Base-by-base conservation (phyloP, 2,888 invertebrate genomes). In the Melanargia galathea region DNA sequence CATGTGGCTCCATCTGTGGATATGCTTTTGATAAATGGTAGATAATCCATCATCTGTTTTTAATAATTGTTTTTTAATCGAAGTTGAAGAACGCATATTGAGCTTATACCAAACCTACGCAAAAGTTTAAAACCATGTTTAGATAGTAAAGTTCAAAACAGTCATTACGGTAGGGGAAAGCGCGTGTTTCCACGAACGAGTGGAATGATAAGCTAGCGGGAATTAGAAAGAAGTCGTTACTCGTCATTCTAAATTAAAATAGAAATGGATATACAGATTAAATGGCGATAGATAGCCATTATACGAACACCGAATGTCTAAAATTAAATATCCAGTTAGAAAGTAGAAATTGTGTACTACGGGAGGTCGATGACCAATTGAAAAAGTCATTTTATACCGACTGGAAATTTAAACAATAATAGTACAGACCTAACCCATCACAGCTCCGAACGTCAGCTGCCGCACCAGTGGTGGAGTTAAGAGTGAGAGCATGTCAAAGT, bases 211-310 rank as follows among this genome's bases (percentile, higher is more conserved):
- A 35, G 52, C 33, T 52, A 51, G 33, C 20, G 35, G 35, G 35
- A 52, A 52, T 52, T 35, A 20, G 16, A 35, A 35, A 33, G 52
- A 52, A 33, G 52, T 52, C 52, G 51, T 33, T 51, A 51, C n/a
- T 43, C 13, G 13, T 35, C 13, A 35, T 30, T 13, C 2, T 33
- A 35, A 20, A 35, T n/a, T 52, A 52, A 52, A 33, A 11, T 26
- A 26, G n/a, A 33, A 20, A 20, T 52, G 20, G 11, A 16, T 30
- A 49, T 10, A 8, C 30, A 33, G 1, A 52, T 52, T 20, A 18
- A 16, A 52, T 35, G 18, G 52, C 52, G 20, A 33, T 49, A 13
- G 11, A 30, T 6, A 33, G 5, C 35, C 6, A 33, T 30, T 10
- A 51, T 33, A 26, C 5, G 26, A 26, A 26, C 11, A 51, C 30